Percentiles rank a stretch among this genome's conserved stretches.
These are phyloP conservation scores for Trilocha varians DNA, from an alignment of 2,888 invertebrate species.

Conservation along the genomic window DNA sequence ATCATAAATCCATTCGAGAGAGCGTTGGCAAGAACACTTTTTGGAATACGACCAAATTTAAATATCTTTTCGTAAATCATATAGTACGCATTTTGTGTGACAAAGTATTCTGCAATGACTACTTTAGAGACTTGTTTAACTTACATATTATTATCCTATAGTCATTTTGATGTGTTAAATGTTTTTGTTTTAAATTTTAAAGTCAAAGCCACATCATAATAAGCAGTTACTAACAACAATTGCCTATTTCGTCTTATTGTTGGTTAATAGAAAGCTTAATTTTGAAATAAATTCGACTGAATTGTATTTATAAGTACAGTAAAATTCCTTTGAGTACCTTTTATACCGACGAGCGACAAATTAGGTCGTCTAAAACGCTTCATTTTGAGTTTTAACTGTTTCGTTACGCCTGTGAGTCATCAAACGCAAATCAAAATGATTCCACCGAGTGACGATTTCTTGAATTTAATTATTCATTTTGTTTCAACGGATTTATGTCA, in stretches of 20 bases:
- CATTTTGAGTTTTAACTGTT: background rate
- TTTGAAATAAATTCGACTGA: too few species aligned
- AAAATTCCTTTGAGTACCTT: too few species aligned
- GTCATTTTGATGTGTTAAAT: background rate
- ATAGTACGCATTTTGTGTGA: slow-evolving; percentile 45
- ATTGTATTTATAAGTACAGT: too few species aligned
- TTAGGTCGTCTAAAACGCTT: background rate
- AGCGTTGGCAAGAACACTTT: slow-evolving; percentile 48
- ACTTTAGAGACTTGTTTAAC: slow-evolving; percentile 11
- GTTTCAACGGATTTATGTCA: background rate
- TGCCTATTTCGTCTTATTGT: too few species aligned
- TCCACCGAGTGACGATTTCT: background rate
- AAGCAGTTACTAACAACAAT: too few species aligned
- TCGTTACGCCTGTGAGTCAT: background rate
- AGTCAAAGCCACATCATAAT: too few species aligned
- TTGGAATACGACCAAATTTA: slow-evolving; percentile 64
- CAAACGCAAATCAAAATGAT: background rate
- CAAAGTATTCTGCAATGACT: slow-evolving; percentile 32
- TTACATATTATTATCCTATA: background rate
- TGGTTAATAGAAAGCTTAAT: too few species aligned
- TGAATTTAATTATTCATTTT: background rate
- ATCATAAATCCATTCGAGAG: slow-evolving; percentile 48
- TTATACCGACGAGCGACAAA: background rate
- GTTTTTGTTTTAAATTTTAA: too few species aligned
- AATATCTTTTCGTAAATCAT: slow-evolving; percentile 52